phyloP scores from a whole-genome alignment of 1,140 invertebrate genomes.

The Dreissena polymorpha region DNA sequence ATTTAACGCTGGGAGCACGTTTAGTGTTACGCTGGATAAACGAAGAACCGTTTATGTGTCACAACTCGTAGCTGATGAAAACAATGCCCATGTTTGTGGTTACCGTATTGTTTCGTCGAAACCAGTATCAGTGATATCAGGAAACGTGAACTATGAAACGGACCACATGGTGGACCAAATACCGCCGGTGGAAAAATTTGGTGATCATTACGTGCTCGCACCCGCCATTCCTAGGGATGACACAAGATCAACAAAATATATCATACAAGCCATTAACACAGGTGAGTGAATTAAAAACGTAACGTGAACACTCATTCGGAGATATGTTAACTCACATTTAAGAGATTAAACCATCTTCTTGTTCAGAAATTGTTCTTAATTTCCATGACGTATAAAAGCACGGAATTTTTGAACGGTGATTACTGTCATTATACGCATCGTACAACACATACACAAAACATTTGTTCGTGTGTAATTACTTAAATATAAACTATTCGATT shows the following conservation, averaged over 20 bases:
- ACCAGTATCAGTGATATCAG: constrained; percentile 20
- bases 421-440: no score
- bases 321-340: no score
- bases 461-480: no score
- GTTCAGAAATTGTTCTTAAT: no score
- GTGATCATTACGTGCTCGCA: constrained; percentile 16
- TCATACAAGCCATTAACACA: constrained; percentile 8
- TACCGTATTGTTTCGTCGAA: constrained; percentile 15
- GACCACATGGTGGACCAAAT: background rate
- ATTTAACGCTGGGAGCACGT: background rate
- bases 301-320: no score
- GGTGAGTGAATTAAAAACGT: background rate
- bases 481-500: no score
- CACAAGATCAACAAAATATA: constrained; percentile 3
- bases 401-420: no score
- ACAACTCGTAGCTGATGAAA: background rate
- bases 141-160: background rate
- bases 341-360: no score
- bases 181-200: constrained; percentile 7
- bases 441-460: no score
- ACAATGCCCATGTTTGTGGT: constrained; percentile 12
- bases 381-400: no score
- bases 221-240: background rate
- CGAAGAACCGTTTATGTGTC: constrained; percentile 6
- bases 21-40: constrained; percentile 5